Evolutionary conservation across 2,113 vertebrate genomes (phyloP).

Genomic region (Amphiprion ocellaris): DNA sequence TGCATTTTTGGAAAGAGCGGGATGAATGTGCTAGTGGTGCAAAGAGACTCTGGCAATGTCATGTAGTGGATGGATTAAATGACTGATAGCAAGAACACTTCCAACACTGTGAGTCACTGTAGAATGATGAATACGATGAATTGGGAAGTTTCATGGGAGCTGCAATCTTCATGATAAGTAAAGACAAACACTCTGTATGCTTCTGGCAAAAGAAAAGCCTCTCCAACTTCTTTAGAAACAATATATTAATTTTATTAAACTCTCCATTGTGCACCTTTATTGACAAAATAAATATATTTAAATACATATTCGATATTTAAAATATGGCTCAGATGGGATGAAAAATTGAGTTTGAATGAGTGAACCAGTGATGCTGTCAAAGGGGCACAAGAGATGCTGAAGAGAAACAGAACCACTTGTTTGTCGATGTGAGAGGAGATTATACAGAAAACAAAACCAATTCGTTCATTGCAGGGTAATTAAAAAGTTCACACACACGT

Average conservation of each 20-base stretch:
- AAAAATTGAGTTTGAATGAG: not conserved
- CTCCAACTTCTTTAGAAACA: not conserved
- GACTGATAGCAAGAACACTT: not conserved
- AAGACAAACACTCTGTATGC: not conserved
- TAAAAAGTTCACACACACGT: constrained; percentile 28
- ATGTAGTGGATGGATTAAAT: too few relatives aligned
- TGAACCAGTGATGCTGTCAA: too few relatives aligned
- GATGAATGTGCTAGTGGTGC: not conserved
- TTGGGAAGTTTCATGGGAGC: not conserved
- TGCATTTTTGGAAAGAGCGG: too few relatives aligned
- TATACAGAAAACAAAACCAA: not conserved
- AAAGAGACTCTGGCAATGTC: not conserved
- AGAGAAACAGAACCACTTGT: too few relatives aligned
- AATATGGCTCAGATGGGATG: not conserved
- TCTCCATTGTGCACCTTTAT: not conserved
- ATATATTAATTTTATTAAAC: not conserved
- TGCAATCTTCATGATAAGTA: not conserved
- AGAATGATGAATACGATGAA: not conserved
- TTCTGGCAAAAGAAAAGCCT: not conserved
- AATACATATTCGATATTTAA: too few relatives aligned
- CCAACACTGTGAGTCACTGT: not conserved
- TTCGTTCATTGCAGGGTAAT: constrained; percentile 34
- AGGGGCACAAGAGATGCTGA: too few relatives aligned
- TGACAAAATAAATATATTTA: not conserved
- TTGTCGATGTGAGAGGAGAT: not conserved